Percentiles rank a stretch among this genome's conserved stretches.
Conservation (phyloP, 2,888 invertebrate genomes). For the Nomada flava region DNA sequence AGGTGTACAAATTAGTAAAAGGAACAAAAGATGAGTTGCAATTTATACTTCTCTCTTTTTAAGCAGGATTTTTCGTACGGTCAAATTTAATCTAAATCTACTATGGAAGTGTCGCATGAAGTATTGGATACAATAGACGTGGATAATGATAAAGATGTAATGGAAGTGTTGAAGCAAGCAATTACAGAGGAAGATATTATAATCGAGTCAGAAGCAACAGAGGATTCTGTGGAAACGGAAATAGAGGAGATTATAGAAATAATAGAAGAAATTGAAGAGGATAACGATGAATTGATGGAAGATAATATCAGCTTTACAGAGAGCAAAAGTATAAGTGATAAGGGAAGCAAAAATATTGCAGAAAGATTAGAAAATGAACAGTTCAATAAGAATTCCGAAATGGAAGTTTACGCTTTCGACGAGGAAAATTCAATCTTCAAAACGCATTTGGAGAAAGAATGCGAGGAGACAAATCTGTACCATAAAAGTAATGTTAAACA, state of each 20-base stretch:
- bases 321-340: background rate
- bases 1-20: background rate
- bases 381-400: constrained; percentile 44
- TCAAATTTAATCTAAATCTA: constrained; percentile 9
- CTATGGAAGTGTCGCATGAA: constrained; percentile 65
- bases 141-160: constrained; percentile 67
- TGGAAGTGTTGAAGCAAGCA: constrained; percentile 74
- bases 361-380: constrained; percentile 22
- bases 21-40: background rate
- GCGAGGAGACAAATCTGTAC: constrained; percentile 21
- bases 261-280: constrained; percentile 80
- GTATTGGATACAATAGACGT: constrained; percentile 61
- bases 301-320: constrained; percentile 8
- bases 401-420: constrained; percentile 51
- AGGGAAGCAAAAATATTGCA: constrained; percentile 23
- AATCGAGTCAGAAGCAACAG: constrained; percentile 73
- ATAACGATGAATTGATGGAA: constrained; percentile 25
- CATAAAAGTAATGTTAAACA: constrained; percentile 64
- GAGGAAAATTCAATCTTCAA: constrained; percentile 46
- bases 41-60: constrained; percentile 16
- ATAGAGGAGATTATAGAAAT: constrained; percentile 81
- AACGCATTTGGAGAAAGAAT: constrained; percentile 21
- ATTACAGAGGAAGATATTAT: constrained; percentile 77
- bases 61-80: background rate
- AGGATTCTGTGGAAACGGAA: constrained; percentile 72